Conservation (phyloP, 2,888 invertebrate genomes). For the Oscheius sp. region DNA sequence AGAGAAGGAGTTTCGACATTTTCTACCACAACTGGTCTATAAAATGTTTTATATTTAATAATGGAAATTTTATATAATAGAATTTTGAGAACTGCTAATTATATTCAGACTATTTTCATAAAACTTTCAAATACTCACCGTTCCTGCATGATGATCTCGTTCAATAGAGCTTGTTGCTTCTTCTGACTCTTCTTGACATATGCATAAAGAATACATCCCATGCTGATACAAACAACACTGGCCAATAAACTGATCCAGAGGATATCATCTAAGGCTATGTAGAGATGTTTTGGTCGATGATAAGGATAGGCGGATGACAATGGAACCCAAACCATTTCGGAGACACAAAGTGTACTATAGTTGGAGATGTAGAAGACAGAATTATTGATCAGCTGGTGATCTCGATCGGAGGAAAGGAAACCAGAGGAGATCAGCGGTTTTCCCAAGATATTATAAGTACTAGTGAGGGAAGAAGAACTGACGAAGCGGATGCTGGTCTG, state of each 20-base stretch:
- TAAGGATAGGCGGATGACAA: constrained; percentile 37
- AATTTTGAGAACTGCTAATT: constrained; percentile 18
- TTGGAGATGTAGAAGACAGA: constrained; percentile 40
- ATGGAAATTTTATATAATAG: background rate
- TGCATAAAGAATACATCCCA: constrained; percentile 45
- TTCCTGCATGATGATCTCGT: constrained; percentile 45
- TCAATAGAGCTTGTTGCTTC: constrained; percentile 42
- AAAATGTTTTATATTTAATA: no score
- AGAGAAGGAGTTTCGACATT: constrained; percentile 41
- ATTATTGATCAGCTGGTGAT: constrained; percentile 45
- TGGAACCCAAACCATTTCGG: constrained; percentile 43
- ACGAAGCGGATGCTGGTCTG: constrained; percentile 45
- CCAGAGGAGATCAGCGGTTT: constrained; percentile 32
- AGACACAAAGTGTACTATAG: constrained; percentile 40
- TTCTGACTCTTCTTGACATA: constrained; percentile 39
- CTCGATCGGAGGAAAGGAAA: constrained; percentile 34
- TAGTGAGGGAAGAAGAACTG: constrained; percentile 32
- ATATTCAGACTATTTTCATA: background rate
- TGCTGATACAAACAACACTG: constrained; percentile 39
- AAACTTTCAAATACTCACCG: constrained; percentile 6
- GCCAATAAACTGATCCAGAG: constrained; percentile 50
- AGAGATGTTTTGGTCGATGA: constrained; percentile 45
- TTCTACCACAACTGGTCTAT: constrained; percentile 36
- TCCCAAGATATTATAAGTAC: constrained; percentile 39
- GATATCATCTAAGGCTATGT: constrained; percentile 51